Base-by-base conservation (phyloP, 2,797 vertebrate species). In the Helicolenus hilgendorfi region DNA sequence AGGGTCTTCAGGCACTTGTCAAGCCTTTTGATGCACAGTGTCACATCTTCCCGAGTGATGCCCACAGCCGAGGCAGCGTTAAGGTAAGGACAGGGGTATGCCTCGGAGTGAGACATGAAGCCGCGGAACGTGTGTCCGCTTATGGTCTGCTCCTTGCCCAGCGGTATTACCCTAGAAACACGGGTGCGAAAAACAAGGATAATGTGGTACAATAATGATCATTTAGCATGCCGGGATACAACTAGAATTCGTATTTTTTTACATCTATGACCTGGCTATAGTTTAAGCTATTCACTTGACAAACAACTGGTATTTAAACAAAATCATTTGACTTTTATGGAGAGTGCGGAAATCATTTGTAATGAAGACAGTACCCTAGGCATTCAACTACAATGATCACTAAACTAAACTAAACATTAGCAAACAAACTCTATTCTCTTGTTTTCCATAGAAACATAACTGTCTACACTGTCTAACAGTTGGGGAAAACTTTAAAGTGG, bases 41-140 rank as follows among this genome's bases (percentile, higher is more conserved):
- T 97, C 79, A 99, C 98, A 14, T 99, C 99, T 55, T 98, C 97
- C 2, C 90, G 97, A 85, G 97, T 97, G 96, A 99, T 98, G 84
- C 99, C 99, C 29, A 99, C 97, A 75, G 98, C 98, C 0, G 99
- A 98, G 20, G 99, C 99, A 2, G 98, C 98, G 24, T 99, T 99
- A 91, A 99, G 98, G 96, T 99, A 99, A 45, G 99, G 98, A 55
- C 98, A 98, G 1, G 96, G 98, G 91, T 99, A 99, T 5, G 92
- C 86, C 72, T 98, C 97, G 0, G 97, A 75, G 91, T 99, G 99
- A 0, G 99, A 98, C 98, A 99, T 99, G 81, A 99, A 99, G 72
- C 99, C 99, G 53, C 76, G 96, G 92, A 99, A 99, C 9, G 95
- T 96, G 84, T 99, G 97, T n/a, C 99, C 98, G 31, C 96, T 98